Percentiles rank a stretch among this genome's conserved stretches.
Evolutionary conservation across 1,140 invertebrate genomes (phyloP).

Genomic region (Thaumetopoea pityocampa): DNA sequence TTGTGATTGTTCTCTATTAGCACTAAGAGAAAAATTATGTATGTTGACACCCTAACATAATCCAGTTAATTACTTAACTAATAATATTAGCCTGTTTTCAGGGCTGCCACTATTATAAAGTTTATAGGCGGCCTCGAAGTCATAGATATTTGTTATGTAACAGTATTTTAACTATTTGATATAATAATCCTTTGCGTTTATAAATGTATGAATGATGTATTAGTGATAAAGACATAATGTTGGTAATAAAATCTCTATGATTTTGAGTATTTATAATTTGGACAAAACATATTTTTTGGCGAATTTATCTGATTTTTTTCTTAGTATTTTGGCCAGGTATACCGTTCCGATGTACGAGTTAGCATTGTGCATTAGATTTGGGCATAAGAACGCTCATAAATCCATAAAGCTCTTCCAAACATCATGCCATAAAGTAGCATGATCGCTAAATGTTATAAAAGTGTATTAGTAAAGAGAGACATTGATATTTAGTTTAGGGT

Average conservation of each 20-base stretch:
- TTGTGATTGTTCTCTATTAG: slow-evolving; percentile 26
- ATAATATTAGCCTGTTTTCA: no score
- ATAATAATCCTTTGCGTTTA: no score
- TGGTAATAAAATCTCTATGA: no score
- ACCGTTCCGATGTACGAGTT: slow-evolving; percentile 4
- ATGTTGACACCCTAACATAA: slow-evolving; percentile 6
- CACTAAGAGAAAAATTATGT: slow-evolving; percentile 18
- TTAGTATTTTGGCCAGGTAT: slow-evolving; percentile 8
- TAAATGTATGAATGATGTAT: no score
- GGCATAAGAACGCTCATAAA: slow-evolving; percentile 10
- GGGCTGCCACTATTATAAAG: no score
- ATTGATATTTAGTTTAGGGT: slow-evolving; percentile 56
- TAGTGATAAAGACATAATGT: no score
- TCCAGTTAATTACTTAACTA: slow-evolving; percentile 6
- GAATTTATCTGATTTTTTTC: slow-evolving; percentile 18
- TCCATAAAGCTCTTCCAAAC: slow-evolving; percentile 31
- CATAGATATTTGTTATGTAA: no score
- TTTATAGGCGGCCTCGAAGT: no score
- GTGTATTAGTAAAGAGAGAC: slow-evolving; percentile 45
- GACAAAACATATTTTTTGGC: no score
- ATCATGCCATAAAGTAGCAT: slow-evolving; percentile 17
- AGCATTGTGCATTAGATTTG: not conserved
- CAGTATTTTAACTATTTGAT: no score
- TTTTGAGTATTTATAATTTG: no score
- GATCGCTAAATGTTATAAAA: slow-evolving; percentile 30